Evolutionary conservation across 2,797 vertebrate species (phyloP).

Genomic region (Crossoptilon crossoptilon): DNA sequence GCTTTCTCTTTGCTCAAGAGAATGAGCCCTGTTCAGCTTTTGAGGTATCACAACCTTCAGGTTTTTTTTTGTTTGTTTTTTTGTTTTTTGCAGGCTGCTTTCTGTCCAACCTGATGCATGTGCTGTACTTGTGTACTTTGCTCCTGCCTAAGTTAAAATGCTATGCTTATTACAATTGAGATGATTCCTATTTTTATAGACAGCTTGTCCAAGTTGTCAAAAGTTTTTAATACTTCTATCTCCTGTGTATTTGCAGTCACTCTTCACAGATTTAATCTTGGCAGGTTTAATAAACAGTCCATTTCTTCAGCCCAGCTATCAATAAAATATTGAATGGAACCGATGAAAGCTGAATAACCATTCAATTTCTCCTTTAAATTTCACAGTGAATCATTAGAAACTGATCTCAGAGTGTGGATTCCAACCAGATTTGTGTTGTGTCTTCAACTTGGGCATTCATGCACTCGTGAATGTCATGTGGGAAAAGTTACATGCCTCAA

Average conservation of each 20-base stretch:
- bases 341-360: constrained; percentile 51
- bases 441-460: background rate
- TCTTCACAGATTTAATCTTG: constrained; percentile 58
- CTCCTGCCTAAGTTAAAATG: background rate
- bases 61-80: no score
- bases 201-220: constrained; percentile 52
- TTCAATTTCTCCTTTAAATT: constrained; percentile 47
- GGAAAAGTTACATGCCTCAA: background rate
- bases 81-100: background rate
- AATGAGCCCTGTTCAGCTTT: background rate
- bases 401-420: background rate
- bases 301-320: constrained; percentile 53
- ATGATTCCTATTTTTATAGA: constrained; percentile 38
- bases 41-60: constrained; percentile 11
- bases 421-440: background rate
- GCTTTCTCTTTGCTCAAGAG: background rate
- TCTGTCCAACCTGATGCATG: background rate
- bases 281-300: constrained; percentile 69
- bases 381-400: constrained; percentile 9
- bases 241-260: constrained; percentile 22
- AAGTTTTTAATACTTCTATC: constrained; percentile 51
- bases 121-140: background rate
- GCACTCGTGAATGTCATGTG: accelerated
- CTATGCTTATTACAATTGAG: background rate
- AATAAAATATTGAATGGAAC: constrained; percentile 67